Base-by-base conservation (phyloP, 1,140 invertebrate species). In the Polypedilum pembai region DNA sequence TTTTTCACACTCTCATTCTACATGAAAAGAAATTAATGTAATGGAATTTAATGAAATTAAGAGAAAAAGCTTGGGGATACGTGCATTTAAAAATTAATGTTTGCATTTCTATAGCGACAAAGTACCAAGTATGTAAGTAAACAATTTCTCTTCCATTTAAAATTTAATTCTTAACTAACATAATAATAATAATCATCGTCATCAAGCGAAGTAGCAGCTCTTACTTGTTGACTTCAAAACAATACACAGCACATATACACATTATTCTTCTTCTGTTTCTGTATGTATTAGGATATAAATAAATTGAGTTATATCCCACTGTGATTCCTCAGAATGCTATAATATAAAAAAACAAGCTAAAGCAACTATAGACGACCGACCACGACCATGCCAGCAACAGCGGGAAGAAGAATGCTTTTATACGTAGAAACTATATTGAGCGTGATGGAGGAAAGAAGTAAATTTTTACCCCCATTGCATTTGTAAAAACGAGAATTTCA, bases 251-350 rank as follows among this genome's bases (percentile, higher is more conserved):
- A 33, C 24, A 33, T 33, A 33, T 33, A 33, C 24, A 33, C 24
- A 33, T 33, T 5, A 33, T 33, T 1, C 24, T 33, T 33, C 24
- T 33, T 33, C 24, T 33, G 24, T 33, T 33, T 33, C 24, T 33
- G 24, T 33, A 33, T 33, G 24, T 21, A 69, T 69, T 69, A 20
- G 17, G 65, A 69, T 69, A 69, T 10, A 69, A 69, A 69, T 69
- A 69, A 69, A 69, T 69, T 69, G 65, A 69, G 20, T 69, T 69
- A 69, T 69, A 21, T 69, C 65, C 65, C 7, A 18, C 18, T 18
- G 65, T 18, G 65, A 18, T 69, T 21, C 45, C n/a, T n/a, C 12
- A n/a, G 45, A 56, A 56, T 56, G 45, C 12, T 4, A n/a, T 56
- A 56, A 56, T 56, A 56, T 56, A 56, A 15, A 56, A n/a, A 56